Evolutionary conservation across 2,113 vertebrate species (phyloP).

Genomic region (Silurus glanis): DNA sequence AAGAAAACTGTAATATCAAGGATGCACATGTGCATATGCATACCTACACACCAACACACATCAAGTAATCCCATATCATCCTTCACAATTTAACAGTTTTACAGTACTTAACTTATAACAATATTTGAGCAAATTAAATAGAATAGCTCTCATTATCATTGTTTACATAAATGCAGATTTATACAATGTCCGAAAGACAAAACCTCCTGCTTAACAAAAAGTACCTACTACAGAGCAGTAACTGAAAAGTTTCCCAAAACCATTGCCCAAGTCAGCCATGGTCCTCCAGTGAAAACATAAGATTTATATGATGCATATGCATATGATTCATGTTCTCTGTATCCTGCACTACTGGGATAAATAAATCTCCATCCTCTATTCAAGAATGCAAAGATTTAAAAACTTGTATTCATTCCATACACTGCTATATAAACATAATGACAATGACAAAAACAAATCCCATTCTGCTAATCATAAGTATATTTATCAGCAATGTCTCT

Average conservation of each 20-base stretch:
- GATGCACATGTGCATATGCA: neutral
- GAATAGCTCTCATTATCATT: neutral
- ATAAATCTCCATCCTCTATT: neutral
- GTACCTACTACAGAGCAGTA: neutral
- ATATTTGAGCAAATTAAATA: neutral
- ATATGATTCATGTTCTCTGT: neutral
- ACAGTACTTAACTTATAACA: slow-evolving; percentile 4
- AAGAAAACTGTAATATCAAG: slow-evolving; percentile 17
- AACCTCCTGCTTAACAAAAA: neutral
- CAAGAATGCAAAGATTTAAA: slow-evolving; percentile 19
- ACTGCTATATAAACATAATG: slow-evolving; percentile 4
- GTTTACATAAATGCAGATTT: neutral
- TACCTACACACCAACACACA: neutral
- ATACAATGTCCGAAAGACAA: neutral
- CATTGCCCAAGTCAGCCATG: neutral
- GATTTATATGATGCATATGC: no score
- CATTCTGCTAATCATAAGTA: neutral
- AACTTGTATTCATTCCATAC: neutral
- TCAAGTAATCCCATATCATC: slow-evolving; percentile 44
- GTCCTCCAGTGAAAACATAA: neutral
- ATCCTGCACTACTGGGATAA: neutral
- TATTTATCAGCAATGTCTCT: slow-evolving; percentile 63
- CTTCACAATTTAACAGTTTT: neutral
- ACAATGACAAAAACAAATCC: neutral
- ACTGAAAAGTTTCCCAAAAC: neutral